These are phyloP conservation scores for Chironomus riparius DNA, from an alignment of 2,888 invertebrate genomes.

Conservation along the genomic window DNA sequence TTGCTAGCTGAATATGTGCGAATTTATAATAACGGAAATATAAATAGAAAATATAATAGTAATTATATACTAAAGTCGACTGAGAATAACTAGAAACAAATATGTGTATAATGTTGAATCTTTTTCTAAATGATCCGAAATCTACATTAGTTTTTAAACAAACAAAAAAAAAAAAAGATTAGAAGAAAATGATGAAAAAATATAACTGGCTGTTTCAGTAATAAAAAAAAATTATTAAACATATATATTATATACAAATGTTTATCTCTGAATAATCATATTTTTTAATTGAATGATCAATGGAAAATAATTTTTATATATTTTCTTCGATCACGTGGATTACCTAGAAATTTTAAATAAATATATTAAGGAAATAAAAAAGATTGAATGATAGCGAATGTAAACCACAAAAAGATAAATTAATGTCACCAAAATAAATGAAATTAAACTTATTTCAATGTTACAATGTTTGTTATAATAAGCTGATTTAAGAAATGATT, in stretches of 20 bases:
- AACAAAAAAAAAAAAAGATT: not conserved
- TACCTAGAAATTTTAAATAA: not conserved
- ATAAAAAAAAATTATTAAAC: not conserved
- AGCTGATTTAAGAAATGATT: too few relatives aligned
- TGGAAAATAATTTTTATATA: not conserved
- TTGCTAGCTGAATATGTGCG: too few relatives aligned
- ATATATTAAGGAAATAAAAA: not conserved
- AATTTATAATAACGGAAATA: too few relatives aligned
- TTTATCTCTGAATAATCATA: not conserved
- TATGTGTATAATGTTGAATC: not conserved
- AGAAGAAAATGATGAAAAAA: not conserved
- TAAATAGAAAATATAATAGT: not conserved
- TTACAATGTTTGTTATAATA: too few relatives aligned
- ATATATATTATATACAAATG: not conserved
- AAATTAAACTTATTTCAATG: not conserved
- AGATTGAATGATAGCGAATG: not conserved
- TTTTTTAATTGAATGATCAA: not conserved
- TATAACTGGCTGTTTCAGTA: not conserved
- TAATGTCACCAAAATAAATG: not conserved
- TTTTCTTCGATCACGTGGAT: not conserved
- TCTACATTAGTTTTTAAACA: not conserved
- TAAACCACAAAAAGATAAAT: not conserved
- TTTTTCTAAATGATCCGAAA: not conserved
- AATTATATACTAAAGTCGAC: not conserved
- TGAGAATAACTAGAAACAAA: not conserved